Evolutionary conservation across 1,140 invertebrate genomes (phyloP), one percentile per base, ranked within the genome.

Genomic region (Caenorhabditis inopinata): DNA sequence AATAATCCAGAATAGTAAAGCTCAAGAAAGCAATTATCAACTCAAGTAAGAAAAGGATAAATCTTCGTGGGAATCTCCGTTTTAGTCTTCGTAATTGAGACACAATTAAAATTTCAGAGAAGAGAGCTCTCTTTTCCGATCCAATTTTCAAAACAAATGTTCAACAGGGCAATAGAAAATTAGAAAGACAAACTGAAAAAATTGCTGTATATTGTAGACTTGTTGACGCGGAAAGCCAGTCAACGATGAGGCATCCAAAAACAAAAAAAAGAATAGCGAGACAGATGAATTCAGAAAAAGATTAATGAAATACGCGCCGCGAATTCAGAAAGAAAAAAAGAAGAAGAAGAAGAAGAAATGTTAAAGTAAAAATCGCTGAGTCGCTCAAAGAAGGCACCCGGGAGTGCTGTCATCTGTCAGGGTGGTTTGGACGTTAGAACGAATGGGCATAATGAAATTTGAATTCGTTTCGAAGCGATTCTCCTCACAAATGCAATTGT

Each of bases 51-150:
- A 9, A 38, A 29, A 21, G 49, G 2, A 32, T 29, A 68, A 68
- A 68, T 68, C 58, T 68, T 68, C 58, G 58, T 68, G 58, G 32
- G 58, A 68, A 68, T 29, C 32, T 18, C n/a, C 53, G n/a, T 58
- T 58, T n/a, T n/a, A n/a, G n/a, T n/a, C n/a, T n/a, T 16, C n/a
- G 29, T 9, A 32, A 68, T 38, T 18, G 21, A 68, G 32, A 27
- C 7, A 27, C 11, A 38, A 29, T 32, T 11, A 11, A 51, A 4
- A 51, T 4, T 9, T 42, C 2, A 21, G 21, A 23, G 48, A n/a
- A n/a, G n/a, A n/a, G n/a, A n/a, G n/a, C n/a, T n/a, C n/a, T n/a
- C n/a, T n/a, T n/a, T n/a, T n/a, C n/a, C n/a, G n/a, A n/a, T n/a
- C n/a, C n/a, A n/a, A n/a, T n/a, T n/a, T n/a, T n/a, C n/a, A n/a